A percentile compares a stretch with the other conserved stretches of the same genome.
phyloP scores from a whole-genome alignment of 64 coral and sea anemone species.

The Acropora tenuis region DNA sequence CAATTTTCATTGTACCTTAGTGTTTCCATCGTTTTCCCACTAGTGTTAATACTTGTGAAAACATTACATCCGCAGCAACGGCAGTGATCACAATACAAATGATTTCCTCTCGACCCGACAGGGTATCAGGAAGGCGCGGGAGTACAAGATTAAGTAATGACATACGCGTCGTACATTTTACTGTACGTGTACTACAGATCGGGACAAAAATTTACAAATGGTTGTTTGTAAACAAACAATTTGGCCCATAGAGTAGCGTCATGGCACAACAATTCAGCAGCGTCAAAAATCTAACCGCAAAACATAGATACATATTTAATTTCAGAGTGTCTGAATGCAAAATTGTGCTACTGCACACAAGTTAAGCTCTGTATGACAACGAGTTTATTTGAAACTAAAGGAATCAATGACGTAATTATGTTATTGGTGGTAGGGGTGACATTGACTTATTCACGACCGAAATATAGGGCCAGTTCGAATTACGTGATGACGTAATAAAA shows the following conservation, averaged over 20 bases:
- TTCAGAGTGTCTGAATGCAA: background rate
- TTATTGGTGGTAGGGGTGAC: background rate
- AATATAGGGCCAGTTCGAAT: background rate
- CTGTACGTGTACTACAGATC: background rate
- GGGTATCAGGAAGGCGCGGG: background rate
- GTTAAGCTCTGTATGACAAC: background rate
- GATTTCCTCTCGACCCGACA: background rate
- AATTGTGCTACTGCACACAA: background rate
- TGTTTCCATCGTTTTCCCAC: background rate
- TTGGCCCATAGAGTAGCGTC: background rate
- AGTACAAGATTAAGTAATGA: background rate
- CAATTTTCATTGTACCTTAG: background rate
- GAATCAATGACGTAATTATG: background rate
- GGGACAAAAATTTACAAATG: background rate
- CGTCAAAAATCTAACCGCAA: background rate
- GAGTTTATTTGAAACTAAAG: background rate
- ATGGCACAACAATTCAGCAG: background rate
- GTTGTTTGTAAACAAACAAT: background rate
- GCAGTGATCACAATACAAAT: background rate
- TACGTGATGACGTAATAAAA: background rate
- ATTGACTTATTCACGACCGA: background rate
- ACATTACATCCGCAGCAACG: background rate
- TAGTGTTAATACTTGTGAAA: background rate
- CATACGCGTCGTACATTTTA: background rate
- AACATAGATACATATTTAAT: background rate